Evolutionary conservation across 2,113 vertebrate genomes (phyloP), one percentile per base, ranked within the genome.

Genomic region (Phalacrocorax aristotelis): DNA sequence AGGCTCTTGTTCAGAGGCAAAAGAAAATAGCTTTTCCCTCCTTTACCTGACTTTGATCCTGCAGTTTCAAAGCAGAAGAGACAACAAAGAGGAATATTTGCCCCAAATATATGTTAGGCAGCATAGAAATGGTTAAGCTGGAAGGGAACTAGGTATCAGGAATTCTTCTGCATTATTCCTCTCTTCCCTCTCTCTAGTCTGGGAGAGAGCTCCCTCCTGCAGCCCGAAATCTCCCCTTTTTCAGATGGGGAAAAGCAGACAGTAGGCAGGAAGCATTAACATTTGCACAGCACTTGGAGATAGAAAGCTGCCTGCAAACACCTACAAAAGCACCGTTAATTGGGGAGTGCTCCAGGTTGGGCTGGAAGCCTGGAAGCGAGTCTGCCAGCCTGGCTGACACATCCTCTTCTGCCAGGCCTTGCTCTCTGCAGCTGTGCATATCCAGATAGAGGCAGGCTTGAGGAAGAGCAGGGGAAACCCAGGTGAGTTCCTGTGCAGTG

Each of bases 401-500:
- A 81, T 42, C 75, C 83, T 89, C 86, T 91, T 80, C 89, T 95
- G 94, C 94, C 91, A 96, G 93, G 87, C 93, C 80, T 60, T 17
- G 5, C 83, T 89, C 89, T 55, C 80, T 5, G 40, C 96, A 96
- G 93, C 96, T 95, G 94, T 92, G 94, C 89, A 1, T 18, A 48
- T 21, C 22, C 83, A 38, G 68, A 62, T 51, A 54, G 62, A 46
- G 57, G 65, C 95, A 76, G 83, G 86, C 71, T 62, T 5, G 5
- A 92, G 89, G 91, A 76, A 44, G 90, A 93, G 93, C 78, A 40
- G 34, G 95, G 87, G 78, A 96, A 97, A 87, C 93, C 95, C 95
- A 96, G 94, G 95, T 97, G 96, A 95, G 96, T 97, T 97, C n/a
- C 87, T 34, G 66, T 83, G 94, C 84, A 62, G n/a, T 74, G 70